Percentiles rank a stretch among this genome's conserved stretches.
phyloP scores from a whole-genome alignment of 1,140 invertebrate species.

The Philopotamus ludificatus region DNA sequence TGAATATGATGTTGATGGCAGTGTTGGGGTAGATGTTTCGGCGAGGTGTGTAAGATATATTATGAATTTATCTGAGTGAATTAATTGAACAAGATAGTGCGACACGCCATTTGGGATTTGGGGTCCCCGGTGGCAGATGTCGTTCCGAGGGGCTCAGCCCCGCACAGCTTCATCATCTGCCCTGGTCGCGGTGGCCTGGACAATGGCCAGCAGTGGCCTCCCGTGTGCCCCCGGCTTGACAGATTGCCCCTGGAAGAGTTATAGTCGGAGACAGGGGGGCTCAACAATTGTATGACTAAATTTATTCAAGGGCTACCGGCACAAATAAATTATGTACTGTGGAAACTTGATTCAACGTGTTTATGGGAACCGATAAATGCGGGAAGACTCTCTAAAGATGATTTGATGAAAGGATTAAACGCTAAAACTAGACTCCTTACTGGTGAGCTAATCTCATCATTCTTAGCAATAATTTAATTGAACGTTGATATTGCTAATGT shows the following conservation, averaged over 20 bases:
- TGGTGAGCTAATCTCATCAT: too few species aligned
- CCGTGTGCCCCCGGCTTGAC: constrained; percentile 12
- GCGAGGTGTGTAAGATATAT: background rate
- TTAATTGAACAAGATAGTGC: background rate
- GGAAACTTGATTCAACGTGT: too few species aligned
- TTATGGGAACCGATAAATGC: too few species aligned
- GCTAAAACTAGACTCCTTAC: too few species aligned
- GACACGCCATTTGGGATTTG: constrained; percentile 1
- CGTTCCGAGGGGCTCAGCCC: background rate
- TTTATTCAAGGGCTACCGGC: too few species aligned
- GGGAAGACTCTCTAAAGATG: too few species aligned
- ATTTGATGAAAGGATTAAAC: too few species aligned
- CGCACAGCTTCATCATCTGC: constrained; percentile 5
- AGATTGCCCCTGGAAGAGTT: constrained; percentile 18
- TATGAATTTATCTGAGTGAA: background rate
- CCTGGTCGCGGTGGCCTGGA: background rate
- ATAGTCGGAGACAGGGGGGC: background rate
- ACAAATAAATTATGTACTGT: too few species aligned
- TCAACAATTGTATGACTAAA: too few species aligned
- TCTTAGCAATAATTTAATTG: too few species aligned
- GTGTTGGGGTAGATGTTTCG: background rate
- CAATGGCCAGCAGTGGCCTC: constrained; percentile 15
- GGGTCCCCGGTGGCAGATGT: background rate
- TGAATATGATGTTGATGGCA: too few species aligned
- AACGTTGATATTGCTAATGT: too few species aligned